Percentiles rank a stretch among this genome's conserved stretches.
Conservation (phyloP, 2,888 invertebrate genomes). For the Lasioglossum vierecki region DNA sequence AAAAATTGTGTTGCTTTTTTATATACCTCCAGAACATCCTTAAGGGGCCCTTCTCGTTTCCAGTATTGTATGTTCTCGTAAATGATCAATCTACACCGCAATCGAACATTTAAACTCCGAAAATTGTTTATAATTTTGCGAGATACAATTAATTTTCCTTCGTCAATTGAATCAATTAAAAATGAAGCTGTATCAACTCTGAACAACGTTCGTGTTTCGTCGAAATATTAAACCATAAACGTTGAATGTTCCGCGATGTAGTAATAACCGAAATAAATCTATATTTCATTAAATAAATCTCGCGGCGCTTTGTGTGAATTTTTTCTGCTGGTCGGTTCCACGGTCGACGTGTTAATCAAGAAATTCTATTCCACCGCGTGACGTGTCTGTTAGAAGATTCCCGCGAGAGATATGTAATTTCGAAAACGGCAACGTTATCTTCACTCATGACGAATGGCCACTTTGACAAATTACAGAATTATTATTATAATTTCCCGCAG, state of each 20-base stretch:
- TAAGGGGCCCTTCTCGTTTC: too few relatives aligned
- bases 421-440: background rate
- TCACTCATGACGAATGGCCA: background rate
- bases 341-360: background rate
- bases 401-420: background rate
- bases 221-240: background rate
- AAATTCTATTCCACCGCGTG: background rate
- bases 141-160: background rate
- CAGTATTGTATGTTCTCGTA: too few relatives aligned
- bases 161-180: background rate
- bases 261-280: background rate
- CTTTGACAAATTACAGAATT: background rate
- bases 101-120: background rate
- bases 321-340: background rate
- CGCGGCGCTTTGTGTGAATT: background rate
- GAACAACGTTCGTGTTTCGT: background rate
- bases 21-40: too few relatives aligned
- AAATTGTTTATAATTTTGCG: background rate
- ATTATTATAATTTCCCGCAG: background rate
- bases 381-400: background rate
- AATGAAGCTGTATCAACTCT: background rate
- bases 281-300: background rate
- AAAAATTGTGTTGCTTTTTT: too few relatives aligned
- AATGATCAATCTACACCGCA: background rate
- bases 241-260: background rate